Evolutionary conservation across 1,140 invertebrate species (phyloP), one percentile per base, ranked within the genome.

Genomic region (Lasaia peninsularis): DNA sequence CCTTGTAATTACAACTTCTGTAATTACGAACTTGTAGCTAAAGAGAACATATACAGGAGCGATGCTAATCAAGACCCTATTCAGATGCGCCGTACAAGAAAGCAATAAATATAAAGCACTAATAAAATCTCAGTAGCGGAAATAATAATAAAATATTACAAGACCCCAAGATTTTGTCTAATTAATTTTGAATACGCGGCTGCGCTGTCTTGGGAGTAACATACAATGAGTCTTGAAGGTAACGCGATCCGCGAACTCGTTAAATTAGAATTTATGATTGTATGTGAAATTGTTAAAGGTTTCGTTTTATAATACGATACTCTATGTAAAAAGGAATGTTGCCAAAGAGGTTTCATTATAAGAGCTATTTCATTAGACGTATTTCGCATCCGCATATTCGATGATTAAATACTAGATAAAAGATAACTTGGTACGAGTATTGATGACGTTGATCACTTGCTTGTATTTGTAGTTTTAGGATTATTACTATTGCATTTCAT

Each of bases 201-300:
- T 74, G 73, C 74, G 69, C 77, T 78, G 84, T 82, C 84, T 87
- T 78, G 85, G 80, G 81, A 82, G 77, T 72, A 78, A 77, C 74
- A 77, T 63, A 81, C 80, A 88, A 82, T 81, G 75, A 82, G 75
- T 71, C 63, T 78, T 75, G 75, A 74, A 82, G 71, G 73, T 79
- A 86, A 85, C 85, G 66, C 75, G 83, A 88, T 88, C 71, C 78
- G 69, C 69, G 71, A 75, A 74, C 74, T 70, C 69, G 72, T 72
- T 79, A 88, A 88, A 88, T 88, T 88, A 85, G 78, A 88, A 88
- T 88, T 88, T 88, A 88, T 88, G 82, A 88, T 82, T 88, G 81
- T 85, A 76, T 88, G 80, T 81, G 79, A 85, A 85, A 85, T 85
- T 86, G 78, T 83, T 83, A 78, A 73, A 83, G 61, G 73, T 81